Base-by-base conservation (phyloP, 2,113 vertebrate species). In the Bostrychus sinensis region DNA sequence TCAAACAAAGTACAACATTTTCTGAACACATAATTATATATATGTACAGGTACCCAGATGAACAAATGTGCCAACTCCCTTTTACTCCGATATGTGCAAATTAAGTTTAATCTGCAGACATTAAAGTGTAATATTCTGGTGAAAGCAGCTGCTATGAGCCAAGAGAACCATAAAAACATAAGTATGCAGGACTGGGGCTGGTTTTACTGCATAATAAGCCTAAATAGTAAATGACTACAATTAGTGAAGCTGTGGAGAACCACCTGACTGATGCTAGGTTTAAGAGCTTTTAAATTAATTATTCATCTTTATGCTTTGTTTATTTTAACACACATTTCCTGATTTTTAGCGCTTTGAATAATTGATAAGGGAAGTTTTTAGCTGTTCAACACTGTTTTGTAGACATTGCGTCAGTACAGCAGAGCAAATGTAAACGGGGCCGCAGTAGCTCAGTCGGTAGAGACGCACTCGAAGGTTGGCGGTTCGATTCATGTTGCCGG, bases 241-340 rank as follows among this genome's bases (percentile, higher is more conserved):
- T 55, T 20, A 55, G 53, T 20, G 53, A 19, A 20, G 17, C 53
- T 10, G 16, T 42, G 13, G 61, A 28, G 16, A 23, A 56, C 65
- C 41, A 73, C 30, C 56, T 62, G 48, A 51, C 48, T n/a, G n/a
- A 10, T 10, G 59, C 56, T 3, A 22, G 14, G 1, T 26, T 26
- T 32, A 60, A 32, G 37, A 62, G 38, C 25, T 54, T 57, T 54
- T 1, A 25, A 28, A 67, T 68, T 0, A 38, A 53, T 60, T 7
- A 53, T 75, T 53, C 19, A 76, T 38, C 30, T 34, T 38, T 73
- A 10, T 48, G 7, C 39, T 37, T 50, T 55, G 20, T 72, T 58
- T 51, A 46, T 57, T 78, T 57, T 66, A 75, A 56, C 42, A 43
- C 66, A 22, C 7, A 1, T 67, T 61, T 19, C 16, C 13, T 6